Evolutionary conservation across 2,113 vertebrate genomes (phyloP), one percentile per base, ranked within the genome.

Genomic region (Chlorocebus sabaeus): DNA sequence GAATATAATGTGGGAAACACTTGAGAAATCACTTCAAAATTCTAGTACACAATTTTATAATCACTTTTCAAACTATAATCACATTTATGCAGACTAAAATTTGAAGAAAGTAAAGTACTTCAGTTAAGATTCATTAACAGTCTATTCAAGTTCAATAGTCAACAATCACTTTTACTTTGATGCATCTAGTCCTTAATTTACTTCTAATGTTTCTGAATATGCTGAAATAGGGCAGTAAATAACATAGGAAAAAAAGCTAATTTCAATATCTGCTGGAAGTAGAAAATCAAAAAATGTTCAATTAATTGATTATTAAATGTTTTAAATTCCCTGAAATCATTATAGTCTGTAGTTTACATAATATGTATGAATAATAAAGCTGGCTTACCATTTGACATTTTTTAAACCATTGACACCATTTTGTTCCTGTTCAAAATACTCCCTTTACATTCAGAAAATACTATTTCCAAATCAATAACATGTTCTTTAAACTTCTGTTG

Each of bases 391-490:
- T 88, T 73, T 82, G 23, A 40, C n/a, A 79, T 82, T 96, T 40
- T 76, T 97, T 32, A 6, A 67, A 70, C 8, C 6, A 89, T 61
- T 79, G 86, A 90, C 52, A 55, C 0, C 32, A 78, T 76, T 64
- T 76, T 82, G 88, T 92, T 90, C 40, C 50, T 88, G 3, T 96
- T 90, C n/a, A 38, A 14, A 76, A 96, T 90, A 73, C 16, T 94
- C 8, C 8, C 18, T 78, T 61, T 52, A 86, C 93, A 89, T 70
- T n/a, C 14, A 48, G 76, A 67, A 94, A 52, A 88, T 82, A 57
- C 27, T 94, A 96, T 97, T 97, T 93, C 96, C 61, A 96, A 96
- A 97, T 98, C 98, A 98, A 97, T 40, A 92, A 35, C 35, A 92
- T 90, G 86, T 95, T 82, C 12, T 98, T 98, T 97, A 97, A 97